Conservation (phyloP, 2,113 vertebrate genomes). For the Oncorhynchus nerka region DNA sequence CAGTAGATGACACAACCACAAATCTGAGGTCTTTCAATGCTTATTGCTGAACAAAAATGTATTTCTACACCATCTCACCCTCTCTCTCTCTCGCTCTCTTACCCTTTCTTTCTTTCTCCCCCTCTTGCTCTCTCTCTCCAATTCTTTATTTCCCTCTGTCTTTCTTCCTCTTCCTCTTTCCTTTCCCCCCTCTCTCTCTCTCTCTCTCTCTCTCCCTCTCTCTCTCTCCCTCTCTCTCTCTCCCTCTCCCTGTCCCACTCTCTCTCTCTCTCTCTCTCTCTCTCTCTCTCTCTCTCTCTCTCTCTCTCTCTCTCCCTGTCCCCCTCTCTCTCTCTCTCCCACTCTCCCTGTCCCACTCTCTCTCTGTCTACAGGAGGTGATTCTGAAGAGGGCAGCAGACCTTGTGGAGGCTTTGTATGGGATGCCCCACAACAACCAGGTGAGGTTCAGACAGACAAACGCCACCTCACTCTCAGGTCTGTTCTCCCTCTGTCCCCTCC, state of each 20-base stretch:
- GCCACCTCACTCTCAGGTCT: neutral
- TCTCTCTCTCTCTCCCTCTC: neutral
- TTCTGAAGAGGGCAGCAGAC: constrained; percentile 92
- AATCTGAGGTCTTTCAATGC: neutral
- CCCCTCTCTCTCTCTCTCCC: neutral
- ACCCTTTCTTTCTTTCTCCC: neutral
- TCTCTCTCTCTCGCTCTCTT: neutral
- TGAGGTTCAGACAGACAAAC: neutral
- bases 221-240: too few relatives aligned
- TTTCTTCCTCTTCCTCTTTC: neutral
- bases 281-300: too few relatives aligned
- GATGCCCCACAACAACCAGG: constrained; percentile 87
- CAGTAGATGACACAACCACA: neutral
- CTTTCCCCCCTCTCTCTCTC: neutral
- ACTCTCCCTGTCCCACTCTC: neutral
- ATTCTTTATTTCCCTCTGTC: neutral
- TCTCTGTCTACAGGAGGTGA: constrained; percentile 80
- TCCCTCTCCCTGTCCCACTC: neutral
- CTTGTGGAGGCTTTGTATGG: constrained; percentile 93
- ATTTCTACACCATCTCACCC: neutral
- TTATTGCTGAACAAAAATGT: neutral
- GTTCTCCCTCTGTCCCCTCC: neutral
- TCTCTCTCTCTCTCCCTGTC: neutral
- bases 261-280: neutral
- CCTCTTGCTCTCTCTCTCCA: neutral